phyloP scores from a whole-genome alignment of 2,113 vertebrate species.

The Chaetops frenatus region DNA sequence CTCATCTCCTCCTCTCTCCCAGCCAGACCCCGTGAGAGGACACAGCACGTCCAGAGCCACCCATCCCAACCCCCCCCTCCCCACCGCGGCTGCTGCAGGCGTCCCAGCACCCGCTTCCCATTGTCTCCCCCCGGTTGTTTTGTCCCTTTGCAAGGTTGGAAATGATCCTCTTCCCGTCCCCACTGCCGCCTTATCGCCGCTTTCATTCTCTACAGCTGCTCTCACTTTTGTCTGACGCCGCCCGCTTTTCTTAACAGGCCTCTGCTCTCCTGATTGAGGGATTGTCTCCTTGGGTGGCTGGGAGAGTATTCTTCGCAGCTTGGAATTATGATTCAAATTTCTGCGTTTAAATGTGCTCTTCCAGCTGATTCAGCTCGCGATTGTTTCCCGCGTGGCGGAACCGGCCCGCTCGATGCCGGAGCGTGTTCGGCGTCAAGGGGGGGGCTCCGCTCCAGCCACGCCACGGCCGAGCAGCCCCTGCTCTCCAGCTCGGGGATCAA shows the following conservation, averaged over 20 bases:
- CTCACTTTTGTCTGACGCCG: slow-evolving; percentile 31
- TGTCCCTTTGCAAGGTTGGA: background rate
- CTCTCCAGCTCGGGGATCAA: background rate
- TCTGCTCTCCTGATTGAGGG: slow-evolving; percentile 57
- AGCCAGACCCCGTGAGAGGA: background rate
- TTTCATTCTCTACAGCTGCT: slow-evolving; percentile 43
- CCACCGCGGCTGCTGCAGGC: background rate
- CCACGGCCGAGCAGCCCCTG: background rate
- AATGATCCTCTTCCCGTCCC: background rate
- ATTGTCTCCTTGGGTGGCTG: slow-evolving; percentile 45
- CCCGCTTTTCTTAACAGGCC: slow-evolving; percentile 36
- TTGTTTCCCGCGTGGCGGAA: background rate
- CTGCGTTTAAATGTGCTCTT: background rate
- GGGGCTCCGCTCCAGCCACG: background rate
- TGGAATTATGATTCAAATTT: slow-evolving; percentile 58
- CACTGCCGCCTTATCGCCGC: background rate
- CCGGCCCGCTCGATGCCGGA: background rate
- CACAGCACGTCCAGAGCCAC: background rate
- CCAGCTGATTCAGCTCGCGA: slow-evolving; percentile 46
- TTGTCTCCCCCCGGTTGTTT: background rate
- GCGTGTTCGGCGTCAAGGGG: rapidly evolving
- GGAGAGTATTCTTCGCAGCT: slow-evolving; percentile 32
- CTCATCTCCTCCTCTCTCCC: background rate
- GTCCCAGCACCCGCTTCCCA: rapidly evolving
- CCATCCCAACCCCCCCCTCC: rapidly evolving